phyloP scores from a whole-genome alignment of 2,888 invertebrate species.

The Cheilosia vernalis region DNA sequence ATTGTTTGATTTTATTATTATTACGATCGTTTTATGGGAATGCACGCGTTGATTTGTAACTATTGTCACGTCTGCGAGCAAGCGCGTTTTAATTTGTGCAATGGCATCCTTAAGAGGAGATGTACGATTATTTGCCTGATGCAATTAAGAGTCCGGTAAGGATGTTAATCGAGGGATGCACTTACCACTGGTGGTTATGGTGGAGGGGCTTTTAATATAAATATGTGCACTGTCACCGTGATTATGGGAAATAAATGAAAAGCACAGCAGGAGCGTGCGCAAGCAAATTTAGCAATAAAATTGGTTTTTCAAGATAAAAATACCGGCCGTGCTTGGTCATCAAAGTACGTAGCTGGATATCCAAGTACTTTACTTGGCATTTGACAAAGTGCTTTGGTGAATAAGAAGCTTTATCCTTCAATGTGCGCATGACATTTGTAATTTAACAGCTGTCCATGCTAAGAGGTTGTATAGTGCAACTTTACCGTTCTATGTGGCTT shows the following conservation, averaged over 20 bases:
- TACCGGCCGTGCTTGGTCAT: no score
- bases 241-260: conserved; percentile 4
- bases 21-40: conserved; percentile 58
- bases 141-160: conserved; percentile 38
- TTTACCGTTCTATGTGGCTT: no score
- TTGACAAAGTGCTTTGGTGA: no score
- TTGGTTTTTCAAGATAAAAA: no score
- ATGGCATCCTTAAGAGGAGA: conserved; percentile 60
- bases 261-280: neutral
- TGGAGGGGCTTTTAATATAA: neutral
- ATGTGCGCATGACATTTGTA: no score
- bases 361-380: no score
- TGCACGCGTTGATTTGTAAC: conserved; percentile 58
- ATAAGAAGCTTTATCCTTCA: no score
- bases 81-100: conserved; percentile 58
- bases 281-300: no score
- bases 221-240: neutral
- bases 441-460: no score
- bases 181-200: conserved; percentile 22
- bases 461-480: no score
- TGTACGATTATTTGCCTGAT: conserved; percentile 62
- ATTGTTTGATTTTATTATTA: conserved; percentile 72
- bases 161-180: conserved; percentile 55
- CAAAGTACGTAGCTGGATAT: no score
- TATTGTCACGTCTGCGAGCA: conserved; percentile 54